Evolutionary conservation across 2,797 vertebrate genomes (phyloP).

Genomic region (Pseudomugil gertrudae): DNA sequence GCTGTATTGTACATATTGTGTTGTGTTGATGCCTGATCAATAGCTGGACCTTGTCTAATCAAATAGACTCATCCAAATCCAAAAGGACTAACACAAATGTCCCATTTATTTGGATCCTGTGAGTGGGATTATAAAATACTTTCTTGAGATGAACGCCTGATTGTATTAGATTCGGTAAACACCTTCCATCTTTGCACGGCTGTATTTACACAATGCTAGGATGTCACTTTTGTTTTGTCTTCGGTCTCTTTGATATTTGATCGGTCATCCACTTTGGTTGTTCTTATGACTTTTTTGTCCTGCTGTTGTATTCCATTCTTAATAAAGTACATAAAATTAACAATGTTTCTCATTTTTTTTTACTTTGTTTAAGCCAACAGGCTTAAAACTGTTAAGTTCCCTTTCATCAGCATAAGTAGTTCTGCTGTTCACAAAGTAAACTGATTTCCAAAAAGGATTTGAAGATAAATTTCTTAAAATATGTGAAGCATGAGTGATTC

Average conservation of each 20-base stretch:
- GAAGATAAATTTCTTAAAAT: neutral
- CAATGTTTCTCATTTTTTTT: neutral
- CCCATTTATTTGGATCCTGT: slow-evolving; percentile 46
- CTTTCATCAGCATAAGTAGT: neutral
- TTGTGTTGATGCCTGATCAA: slow-evolving; percentile 71
- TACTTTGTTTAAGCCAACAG: neutral
- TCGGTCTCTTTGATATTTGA: slow-evolving; percentile 78
- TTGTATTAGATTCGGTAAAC: slow-evolving; percentile 67
- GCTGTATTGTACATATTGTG: slow-evolving; percentile 78
- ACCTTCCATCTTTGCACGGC: slow-evolving; percentile 68
- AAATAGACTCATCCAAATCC: slow-evolving; percentile 34
- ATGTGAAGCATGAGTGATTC: neutral
- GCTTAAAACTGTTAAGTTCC: neutral
- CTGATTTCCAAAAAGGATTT: neutral
- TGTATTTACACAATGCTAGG: slow-evolving; percentile 69
- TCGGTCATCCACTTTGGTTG: slow-evolving; percentile 75
- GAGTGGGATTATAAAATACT: slow-evolving; percentile 49
- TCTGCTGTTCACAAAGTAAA: neutral
- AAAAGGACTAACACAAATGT: slow-evolving; percentile 42
- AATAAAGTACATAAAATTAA: slow-evolving; percentile 80
- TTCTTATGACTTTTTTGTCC: slow-evolving; percentile 83
- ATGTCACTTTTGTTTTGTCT: slow-evolving; percentile 61
- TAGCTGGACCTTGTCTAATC: slow-evolving; percentile 67
- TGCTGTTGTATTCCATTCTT: slow-evolving; percentile 86
- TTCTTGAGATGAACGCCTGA: slow-evolving; percentile 61